Base-by-base conservation (phyloP, 1,140 invertebrate genomes). In the Spodoptera litura region DNA sequence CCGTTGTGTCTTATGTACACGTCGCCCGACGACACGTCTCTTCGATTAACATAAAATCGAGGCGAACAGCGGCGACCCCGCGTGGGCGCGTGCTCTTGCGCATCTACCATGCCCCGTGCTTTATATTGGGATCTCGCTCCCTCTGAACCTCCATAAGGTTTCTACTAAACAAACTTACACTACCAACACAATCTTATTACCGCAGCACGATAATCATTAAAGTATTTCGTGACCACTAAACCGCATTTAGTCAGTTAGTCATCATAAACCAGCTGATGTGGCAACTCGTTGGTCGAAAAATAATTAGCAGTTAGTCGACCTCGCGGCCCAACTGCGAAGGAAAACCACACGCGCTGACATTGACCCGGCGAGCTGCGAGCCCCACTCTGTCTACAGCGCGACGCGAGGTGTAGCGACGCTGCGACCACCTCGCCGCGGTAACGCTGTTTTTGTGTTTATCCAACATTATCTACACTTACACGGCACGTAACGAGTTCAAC, bases 31-130 rank as follows among this genome's bases (percentile, higher is more conserved):
- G 91, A 93, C 93, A 94, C 84, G 91, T 87, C 85, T 94, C 91
- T 94, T 94, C 93, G 93, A 94, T 94, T 94, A 94, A 93, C 91
- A 94, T 94, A 94, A 94, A 94, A 92, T 91, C 81, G 89, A 91
- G 83, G 80, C 83, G 79, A 74, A 66, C 80, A 79, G 75, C 75
- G 52, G 77, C 79, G 88, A 86, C 68, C 80, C 68, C 74, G 89
- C 89, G 92, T 94, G 93, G 93, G 93, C 89, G 91, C 86, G 78
- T 49, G 78, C 52, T 64, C 81, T 74, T 61, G 82, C 78, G 73
- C 78, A 83, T 82, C 59, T 44, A 35, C 49, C 58, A 31, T 27
- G 15, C 38, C 25, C 38, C 20, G 51, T 35, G n/a, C 44, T 31
- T 77, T 77, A 44, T 77, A 56, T 44, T 38, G 35, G 52, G 62